Evolutionary conservation across 2,888 invertebrate species (phyloP).

Genomic region (Leucoma salicis): DNA sequence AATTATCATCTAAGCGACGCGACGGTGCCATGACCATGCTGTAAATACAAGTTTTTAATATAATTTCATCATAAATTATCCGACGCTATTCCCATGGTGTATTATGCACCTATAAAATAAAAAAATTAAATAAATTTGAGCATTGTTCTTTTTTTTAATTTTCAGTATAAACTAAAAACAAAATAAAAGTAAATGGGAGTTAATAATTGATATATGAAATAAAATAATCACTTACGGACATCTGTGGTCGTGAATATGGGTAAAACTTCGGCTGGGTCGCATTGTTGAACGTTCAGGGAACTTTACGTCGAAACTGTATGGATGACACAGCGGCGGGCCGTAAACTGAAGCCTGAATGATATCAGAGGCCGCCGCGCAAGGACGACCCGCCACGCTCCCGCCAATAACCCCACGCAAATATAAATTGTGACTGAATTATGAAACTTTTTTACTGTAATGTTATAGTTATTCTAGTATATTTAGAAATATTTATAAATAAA

Average conservation of each 20-base stretch:
- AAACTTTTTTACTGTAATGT: neutral
- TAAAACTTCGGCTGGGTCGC: slow-evolving; percentile 39
- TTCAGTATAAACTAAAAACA: too few species aligned
- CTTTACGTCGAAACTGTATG: slow-evolving; percentile 24
- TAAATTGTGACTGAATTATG: neutral
- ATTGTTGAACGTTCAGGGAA: slow-evolving; percentile 15
- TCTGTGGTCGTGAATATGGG: slow-evolving; percentile 48
- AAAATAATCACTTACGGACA: slow-evolving; percentile 48
- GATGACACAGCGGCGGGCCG: slow-evolving; percentile 28
- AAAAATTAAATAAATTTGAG: too few species aligned
- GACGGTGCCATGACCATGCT: too few species aligned
- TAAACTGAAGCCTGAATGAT: slow-evolving; percentile 31
- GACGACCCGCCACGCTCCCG: slow-evolving; percentile 21
- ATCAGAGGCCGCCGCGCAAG: slow-evolving; percentile 29
- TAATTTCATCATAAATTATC: too few species aligned
- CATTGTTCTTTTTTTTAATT: too few species aligned
- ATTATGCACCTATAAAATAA: too few species aligned
- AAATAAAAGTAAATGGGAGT: too few species aligned
- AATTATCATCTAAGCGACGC: too few species aligned
- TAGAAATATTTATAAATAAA: neutral
- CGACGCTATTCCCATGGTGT: too few species aligned
- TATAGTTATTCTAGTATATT: neutral
- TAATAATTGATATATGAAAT: neutral
- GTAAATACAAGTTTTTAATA: too few species aligned
- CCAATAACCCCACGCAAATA: neutral